Conservation (phyloP, 1,140 invertebrate genomes). For the Trissolcus basalis region DNA sequence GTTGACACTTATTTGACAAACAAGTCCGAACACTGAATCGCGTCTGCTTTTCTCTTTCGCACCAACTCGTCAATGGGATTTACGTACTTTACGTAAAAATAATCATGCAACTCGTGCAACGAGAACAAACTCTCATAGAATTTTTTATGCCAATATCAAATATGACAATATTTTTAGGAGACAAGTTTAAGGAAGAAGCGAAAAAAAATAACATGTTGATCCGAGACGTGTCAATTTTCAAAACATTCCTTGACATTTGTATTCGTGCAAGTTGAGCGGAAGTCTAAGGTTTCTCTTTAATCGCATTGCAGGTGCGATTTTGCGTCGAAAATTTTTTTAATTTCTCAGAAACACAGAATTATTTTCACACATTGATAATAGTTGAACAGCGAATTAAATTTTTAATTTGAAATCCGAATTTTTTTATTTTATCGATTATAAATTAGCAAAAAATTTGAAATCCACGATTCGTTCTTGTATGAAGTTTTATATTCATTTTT, state of each 20-base stretch:
- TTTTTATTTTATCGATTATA: no score
- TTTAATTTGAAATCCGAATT: no score
- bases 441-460: no score
- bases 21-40: constrained; percentile 58
- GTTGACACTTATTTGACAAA: constrained; percentile 65
- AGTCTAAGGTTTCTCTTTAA: constrained; percentile 6
- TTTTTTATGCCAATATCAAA: background rate
- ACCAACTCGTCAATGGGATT: background rate
- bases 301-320: constrained; percentile 16
- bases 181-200: background rate
- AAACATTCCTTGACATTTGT: constrained; percentile 30
- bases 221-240: background rate
- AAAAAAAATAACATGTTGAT: background rate
- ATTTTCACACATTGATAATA: no score
- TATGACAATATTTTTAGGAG: no score
- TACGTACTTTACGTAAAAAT: no score
- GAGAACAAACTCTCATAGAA: no score
- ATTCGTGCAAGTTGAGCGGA: background rate
- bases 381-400: no score
- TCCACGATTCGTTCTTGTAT: no score
- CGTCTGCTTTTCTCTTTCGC: background rate
- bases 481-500: no score
- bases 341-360: no score
- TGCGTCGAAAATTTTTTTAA: background rate
- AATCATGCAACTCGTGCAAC: no score